Evolutionary conservation across 37 sponge, comb jelly and placozoan genomes (phyloP), one percentile per base, ranked within the genome.

Genomic region (Spongilla lacustris): DNA sequence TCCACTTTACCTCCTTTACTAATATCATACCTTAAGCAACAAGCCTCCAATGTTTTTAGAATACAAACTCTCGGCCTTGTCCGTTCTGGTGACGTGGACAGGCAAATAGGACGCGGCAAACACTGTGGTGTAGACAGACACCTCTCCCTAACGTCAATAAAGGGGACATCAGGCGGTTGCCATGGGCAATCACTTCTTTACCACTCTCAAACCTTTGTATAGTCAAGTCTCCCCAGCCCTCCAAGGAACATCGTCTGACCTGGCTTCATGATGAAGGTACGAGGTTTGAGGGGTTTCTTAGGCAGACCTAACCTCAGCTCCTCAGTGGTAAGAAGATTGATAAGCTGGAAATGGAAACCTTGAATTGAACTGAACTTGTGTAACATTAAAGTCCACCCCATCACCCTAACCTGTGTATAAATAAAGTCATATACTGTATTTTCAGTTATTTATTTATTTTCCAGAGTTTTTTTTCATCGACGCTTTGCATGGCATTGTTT

Each of bases 181-280:
- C 34, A 11, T 27, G 4, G 0, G 37, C 24, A 71, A 24, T 23
- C 67, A 26, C 32, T 41, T 36, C 27, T 2, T 67, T 68, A 33
- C 31, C 30, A 77, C 22, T 13, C 48, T 27, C 87, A 83, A 75
- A 93, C 93, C 27, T 83, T 27, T 2, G 74, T 13, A 41, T 92
- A 95, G 85, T 96, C 96, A 2, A 96, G 84, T 46, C 92, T 85
- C 29, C 87, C 89, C 66, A 96, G 82, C 2, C 96, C 96, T 50
- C 90, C 96, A 17, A 96, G 70, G 33, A 96, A 83, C 30, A 96
- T 0, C 8, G 78, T 81, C 85, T 96, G 94, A 69, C 83, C 89
- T 38, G 94, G 94, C 69, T 91, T 93, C 49, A 96, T 71, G 33
- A 93, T 91, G 46, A 96, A 91, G 41, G 89, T 96, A 0, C 84